Evolutionary conservation across 2,888 invertebrate genomes (phyloP), one percentile per base, ranked within the genome.

Genomic region (Cosmopolites sordidus): DNA sequence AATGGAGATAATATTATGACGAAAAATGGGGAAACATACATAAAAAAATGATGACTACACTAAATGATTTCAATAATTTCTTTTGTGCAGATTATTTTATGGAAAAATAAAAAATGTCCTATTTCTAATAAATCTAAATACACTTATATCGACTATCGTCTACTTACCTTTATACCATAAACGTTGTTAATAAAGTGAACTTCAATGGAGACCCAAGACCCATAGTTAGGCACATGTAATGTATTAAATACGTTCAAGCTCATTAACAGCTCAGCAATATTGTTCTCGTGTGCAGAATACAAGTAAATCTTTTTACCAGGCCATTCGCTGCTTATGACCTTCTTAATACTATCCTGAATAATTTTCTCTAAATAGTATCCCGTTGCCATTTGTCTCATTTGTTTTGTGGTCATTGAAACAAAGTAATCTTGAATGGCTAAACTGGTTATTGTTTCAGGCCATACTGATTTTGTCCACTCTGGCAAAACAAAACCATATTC

Each of bases 401-500:
- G 55, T 1, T 61, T 43, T 5, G 27, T 83, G 3, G 42, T 51
- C 48, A 60, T 58, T 1, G 55, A 48, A 3, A 60, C 47, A 17
- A 51, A 60, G 41, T 60, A 62, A 42, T 56, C 12, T 39, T 46
- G 17, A 48, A 59, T 56, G 1, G 54, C 54, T 14, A 69, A 65
- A 1, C 67, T 67, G 14, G 67, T 64, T 16, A 69, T 64, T 12
- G 73, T 69, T 51, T 66, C 50, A 1, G 71, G 71, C 62, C 64
- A 71, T 11, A 76, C 65, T 1, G 59, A 59, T 2, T 62, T 51
- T 0, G 75, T 68, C 78, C 77, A 78, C 11, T 62, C 54, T 1
- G 77, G 76, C 16, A 77, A 58, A 6, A 62, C 38, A 9, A 75
- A 60, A 43, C 71, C 70, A 59, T 66, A 65, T 22, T 69, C 69